Evolutionary conservation across 2,888 invertebrate species (phyloP), one percentile per base, ranked within the genome.

Genomic region (Phania funesta): DNA sequence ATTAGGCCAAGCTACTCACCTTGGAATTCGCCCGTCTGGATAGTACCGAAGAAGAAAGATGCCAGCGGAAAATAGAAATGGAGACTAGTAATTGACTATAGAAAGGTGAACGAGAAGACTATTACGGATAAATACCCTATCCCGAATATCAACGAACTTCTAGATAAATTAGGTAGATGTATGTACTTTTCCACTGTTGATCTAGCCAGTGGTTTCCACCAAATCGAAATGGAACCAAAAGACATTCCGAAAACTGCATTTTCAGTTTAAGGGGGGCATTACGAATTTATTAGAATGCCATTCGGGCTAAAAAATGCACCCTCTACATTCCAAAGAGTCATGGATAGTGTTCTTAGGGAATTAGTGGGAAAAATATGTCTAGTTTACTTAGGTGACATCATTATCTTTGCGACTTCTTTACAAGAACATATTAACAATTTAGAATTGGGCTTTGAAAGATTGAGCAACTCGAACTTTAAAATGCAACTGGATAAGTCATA

Each of bases 301-400:
- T 35, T 46, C 2, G 46, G 20, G 3, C 3, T 46, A 46, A 46
- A 44, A 16, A 18, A 44, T 18, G 18, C 18, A n/a, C n/a, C n/a
- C n/a, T n/a, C n/a, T n/a, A n/a, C n/a, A 3, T 44, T 44, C 8
- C 41, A 44, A 18, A 44, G 41, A 2, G 41, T 44, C 6, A 44
- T 44, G 41, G 41, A 44, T 44, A 18, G 16, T 18, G 16, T 18
- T 1, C 29, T 76, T 3, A 52, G 46, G 6, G 56, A 75, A n/a
- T n/a, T 54, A 16, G 46, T 75, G 1, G 64, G 54, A 1, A 75
- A 54, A 65, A 13, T 29, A 2, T 75, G 74, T 44, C n/a, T 56
- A 0, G 60, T 67, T 5, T 60, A 67, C 8, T 35, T 58, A 8
- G 67, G 67, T 13, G 67, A 67, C 6, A 76, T 76, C 3, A 67